Percentiles rank a stretch among this genome's conserved stretches.
Evolutionary conservation across 2,888 invertebrate species (phyloP).

Genomic region (Mesorhabditis belari): DNA sequence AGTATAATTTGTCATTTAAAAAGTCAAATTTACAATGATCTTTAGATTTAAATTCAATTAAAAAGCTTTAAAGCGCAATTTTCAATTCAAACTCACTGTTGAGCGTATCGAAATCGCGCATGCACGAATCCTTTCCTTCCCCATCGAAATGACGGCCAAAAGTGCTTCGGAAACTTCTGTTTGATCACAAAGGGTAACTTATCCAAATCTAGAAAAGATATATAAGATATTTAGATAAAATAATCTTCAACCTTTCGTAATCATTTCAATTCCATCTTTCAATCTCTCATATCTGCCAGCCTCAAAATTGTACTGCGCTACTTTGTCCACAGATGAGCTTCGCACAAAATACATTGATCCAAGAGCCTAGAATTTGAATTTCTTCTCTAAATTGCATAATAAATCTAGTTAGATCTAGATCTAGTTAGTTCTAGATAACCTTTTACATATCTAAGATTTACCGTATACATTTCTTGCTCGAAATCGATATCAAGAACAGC

Average conservation of each 20-base stretch:
- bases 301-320: conserved; percentile 41
- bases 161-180: conserved; percentile 46
- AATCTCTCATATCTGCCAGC: conserved; percentile 16
- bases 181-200: conserved; percentile 32
- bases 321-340: conserved; percentile 13
- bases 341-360: conserved; percentile 39
- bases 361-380: conserved; percentile 32
- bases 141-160: conserved; percentile 48
- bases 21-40: too few relatives aligned
- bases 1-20: too few relatives aligned
- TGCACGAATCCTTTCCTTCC: conserved; percentile 51
- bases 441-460: conserved; percentile 4
- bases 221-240: neutral
- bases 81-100: neutral
- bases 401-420: neutral
- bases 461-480: conserved; percentile 38
- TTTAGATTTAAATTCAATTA: too few relatives aligned
- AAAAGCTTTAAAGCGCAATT: neutral
- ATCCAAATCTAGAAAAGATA: conserved; percentile 8
- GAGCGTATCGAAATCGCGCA: conserved; percentile 37
- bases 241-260: conserved; percentile 5
- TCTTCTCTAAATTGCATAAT: neutral
- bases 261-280: conserved; percentile 16
- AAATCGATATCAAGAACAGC: conserved; percentile 43
- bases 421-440: neutral